Percentiles rank a stretch among this genome's conserved stretches.
Conservation (phyloP, 2,888 invertebrate genomes). For the Gandaritis pyraliata region DNA sequence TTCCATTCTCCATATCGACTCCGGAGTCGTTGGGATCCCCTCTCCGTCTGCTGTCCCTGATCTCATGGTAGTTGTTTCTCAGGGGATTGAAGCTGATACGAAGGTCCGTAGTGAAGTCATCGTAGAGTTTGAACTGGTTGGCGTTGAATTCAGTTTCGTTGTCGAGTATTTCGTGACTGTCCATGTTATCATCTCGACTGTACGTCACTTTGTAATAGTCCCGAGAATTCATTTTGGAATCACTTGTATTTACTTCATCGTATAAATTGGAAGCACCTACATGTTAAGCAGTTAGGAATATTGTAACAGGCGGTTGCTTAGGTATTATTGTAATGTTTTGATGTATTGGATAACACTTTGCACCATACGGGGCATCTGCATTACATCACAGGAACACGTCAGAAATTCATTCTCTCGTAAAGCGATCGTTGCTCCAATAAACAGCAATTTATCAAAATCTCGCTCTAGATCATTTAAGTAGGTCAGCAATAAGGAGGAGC, state of each 20-base stretch:
- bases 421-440: conserved; percentile 30
- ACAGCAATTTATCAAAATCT: conserved; percentile 35
- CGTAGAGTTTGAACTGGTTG: conserved; percentile 79
- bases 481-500: conserved; percentile 60
- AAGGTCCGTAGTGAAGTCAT: conserved; percentile 77
- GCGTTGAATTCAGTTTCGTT: conserved; percentile 80
- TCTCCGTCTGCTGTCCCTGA: conserved; percentile 55
- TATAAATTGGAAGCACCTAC: conserved; percentile 46
- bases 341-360: conserved; percentile 68
- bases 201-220: conserved; percentile 76
- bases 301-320: conserved; percentile 49
- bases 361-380: conserved; percentile 36
- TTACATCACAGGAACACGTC: conserved; percentile 22
- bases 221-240: conserved; percentile 68
- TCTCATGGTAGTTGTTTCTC: conserved; percentile 64
- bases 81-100: conserved; percentile 71
- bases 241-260: conserved; percentile 41
- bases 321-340: conserved; percentile 37
- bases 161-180: conserved; percentile 67
- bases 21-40: conserved; percentile 77
- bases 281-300: conserved; percentile 35
- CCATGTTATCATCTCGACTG: conserved; percentile 55
- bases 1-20: conserved; percentile 79
- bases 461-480: conserved; percentile 53
- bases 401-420: conserved; percentile 35